Conservation (phyloP, 2,113 vertebrate species). For the Planiliza haematocheilus region DNA sequence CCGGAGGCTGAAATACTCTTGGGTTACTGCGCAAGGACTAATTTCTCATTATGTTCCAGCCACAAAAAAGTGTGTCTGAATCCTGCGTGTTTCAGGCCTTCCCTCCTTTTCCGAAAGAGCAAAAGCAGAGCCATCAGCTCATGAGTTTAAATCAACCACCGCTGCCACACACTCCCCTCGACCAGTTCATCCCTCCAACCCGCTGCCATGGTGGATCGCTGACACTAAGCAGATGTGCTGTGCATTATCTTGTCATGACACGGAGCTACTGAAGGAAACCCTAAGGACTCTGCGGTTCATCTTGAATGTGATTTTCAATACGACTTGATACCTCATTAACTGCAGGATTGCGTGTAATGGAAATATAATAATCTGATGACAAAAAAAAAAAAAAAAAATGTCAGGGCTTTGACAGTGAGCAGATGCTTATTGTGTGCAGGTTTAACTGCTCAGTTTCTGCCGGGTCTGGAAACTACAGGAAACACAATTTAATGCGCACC, state of each 20-base stretch:
- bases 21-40: too few species aligned
- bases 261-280: conserved; percentile 73
- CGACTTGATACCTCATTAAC: conserved; percentile 47
- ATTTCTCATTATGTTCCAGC: too few species aligned
- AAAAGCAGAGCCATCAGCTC: conserved; percentile 74
- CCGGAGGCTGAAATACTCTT: too few species aligned
- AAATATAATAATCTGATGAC: conserved; percentile 54
- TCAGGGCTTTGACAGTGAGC: conserved; percentile 41
- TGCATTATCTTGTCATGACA: conserved; percentile 78
- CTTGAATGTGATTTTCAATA: conserved; percentile 50
- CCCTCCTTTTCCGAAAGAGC: conserved; percentile 39
- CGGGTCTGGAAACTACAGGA: background rate
- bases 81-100: background rate
- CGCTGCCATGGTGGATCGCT: conserved; percentile 50
- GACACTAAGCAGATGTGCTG: conserved; percentile 79
- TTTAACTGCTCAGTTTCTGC: conserved; percentile 9
- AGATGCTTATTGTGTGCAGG: conserved; percentile 23
- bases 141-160: conserved; percentile 76
- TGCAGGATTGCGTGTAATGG: conserved; percentile 25
- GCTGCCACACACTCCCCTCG: conserved; percentile 69
- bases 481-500: conserved; percentile 19
- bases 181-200: conserved; percentile 60
- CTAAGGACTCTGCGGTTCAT: conserved; percentile 39
- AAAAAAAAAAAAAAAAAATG: too few species aligned
- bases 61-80: too few species aligned